These are phyloP conservation scores for Archivesica marissinica DNA, from an alignment of 1,140 invertebrate species.

Conservation along the genomic window DNA sequence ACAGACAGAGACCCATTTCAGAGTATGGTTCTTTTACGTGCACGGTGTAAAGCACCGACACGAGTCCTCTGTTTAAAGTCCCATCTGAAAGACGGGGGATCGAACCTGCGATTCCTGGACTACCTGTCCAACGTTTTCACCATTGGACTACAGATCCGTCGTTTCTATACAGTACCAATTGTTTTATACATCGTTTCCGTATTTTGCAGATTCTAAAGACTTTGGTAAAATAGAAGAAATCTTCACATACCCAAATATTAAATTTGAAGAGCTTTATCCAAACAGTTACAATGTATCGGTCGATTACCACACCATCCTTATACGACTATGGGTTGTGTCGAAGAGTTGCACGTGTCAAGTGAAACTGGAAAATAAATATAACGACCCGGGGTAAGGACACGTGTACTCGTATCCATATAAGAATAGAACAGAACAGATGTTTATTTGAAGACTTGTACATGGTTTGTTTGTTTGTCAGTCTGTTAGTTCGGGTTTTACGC, in stretches of 20 bases:
- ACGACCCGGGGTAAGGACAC: constrained; percentile 76
- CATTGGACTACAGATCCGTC: not conserved
- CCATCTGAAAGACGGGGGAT: too few species aligned
- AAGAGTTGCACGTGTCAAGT: constrained; percentile 81
- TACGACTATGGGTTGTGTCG: constrained; percentile 77
- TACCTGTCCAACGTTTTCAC: not conserved
- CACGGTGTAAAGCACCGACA: too few species aligned
- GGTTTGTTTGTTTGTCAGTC: too few species aligned
- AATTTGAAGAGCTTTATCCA: constrained; percentile 76
- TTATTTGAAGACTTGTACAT: too few species aligned
- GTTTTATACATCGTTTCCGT: not conserved
- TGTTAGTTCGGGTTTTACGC: too few species aligned
- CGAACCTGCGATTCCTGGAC: not conserved
- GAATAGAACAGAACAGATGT: too few species aligned
- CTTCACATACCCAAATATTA: constrained; percentile 72
- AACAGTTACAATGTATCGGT: constrained; percentile 77
- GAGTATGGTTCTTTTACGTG: too few species aligned
- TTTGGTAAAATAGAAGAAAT: constrained; percentile 78
- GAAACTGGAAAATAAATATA: constrained; percentile 81
- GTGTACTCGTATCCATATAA: too few species aligned
- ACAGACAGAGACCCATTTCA: too few species aligned
- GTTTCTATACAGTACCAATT: not conserved
- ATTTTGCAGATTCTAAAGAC: constrained; percentile 62
- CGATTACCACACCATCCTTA: constrained; percentile 77
- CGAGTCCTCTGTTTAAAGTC: too few species aligned